Conservation (phyloP, 2,113 vertebrate genomes). For the Bungarus multicinctus region DNA sequence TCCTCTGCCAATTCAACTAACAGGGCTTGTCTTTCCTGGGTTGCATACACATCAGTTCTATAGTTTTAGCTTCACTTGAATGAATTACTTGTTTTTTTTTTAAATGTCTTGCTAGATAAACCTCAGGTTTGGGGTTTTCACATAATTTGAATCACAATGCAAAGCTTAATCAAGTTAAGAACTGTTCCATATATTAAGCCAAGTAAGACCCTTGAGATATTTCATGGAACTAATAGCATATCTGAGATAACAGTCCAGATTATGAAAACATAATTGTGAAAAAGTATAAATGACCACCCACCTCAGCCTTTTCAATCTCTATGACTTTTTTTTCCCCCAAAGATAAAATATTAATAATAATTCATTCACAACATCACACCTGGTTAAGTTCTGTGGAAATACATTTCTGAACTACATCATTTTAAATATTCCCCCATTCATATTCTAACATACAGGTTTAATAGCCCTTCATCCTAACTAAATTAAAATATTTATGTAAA, state of each 20-base stretch:
- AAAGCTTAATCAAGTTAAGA: neutral
- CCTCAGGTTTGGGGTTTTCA: neutral
- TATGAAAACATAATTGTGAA: neutral
- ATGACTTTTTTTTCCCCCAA: neutral
- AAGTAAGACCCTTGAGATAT: neutral
- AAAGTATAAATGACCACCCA: neutral
- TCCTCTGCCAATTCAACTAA: neutral
- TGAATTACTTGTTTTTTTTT: neutral
- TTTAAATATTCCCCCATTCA: neutral
- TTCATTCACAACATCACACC: neutral
- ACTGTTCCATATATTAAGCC: neutral
- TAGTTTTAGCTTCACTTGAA: neutral
- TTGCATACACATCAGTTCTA: neutral
- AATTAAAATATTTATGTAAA: neutral
- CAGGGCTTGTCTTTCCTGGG: constrained; percentile 5
- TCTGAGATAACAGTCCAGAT: neutral
- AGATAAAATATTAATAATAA: neutral
- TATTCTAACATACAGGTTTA: neutral
- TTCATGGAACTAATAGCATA: neutral
- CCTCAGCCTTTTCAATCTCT: neutral
- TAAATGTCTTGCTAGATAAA: neutral
- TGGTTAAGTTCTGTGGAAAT: neutral
- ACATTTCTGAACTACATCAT: neutral
- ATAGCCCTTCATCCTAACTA: neutral
- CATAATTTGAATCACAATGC: neutral